These are phyloP conservation scores for Anabacerthia variegaticeps DNA, from an alignment of 2,797 vertebrate genomes.

Conservation along the genomic window DNA sequence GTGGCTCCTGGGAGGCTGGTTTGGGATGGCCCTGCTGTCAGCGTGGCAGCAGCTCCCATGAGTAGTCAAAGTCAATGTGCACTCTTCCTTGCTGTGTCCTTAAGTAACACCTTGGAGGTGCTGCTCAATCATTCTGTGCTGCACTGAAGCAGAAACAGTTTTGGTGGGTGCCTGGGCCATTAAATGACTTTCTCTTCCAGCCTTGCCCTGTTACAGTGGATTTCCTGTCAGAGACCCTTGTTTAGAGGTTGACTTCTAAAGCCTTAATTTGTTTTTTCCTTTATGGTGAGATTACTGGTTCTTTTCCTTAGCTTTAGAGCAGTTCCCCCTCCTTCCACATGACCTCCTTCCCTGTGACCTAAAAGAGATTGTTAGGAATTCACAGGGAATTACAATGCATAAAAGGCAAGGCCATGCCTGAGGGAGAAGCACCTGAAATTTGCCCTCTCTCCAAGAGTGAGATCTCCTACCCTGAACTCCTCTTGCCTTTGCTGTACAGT, in stretches of 20 bases:
- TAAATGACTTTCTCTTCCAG: neutral
- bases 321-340: neutral
- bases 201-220: neutral
- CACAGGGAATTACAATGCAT: neutral
- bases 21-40: neutral
- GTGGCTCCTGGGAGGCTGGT: neutral
- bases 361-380: neutral
- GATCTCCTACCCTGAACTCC: neutral
- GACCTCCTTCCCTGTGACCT: neutral
- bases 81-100: neutral
- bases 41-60: rapidly evolving
- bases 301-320: neutral
- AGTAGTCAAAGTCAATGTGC: neutral
- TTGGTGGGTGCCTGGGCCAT: neutral
- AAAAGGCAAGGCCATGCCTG: neutral
- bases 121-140: neutral
- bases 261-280: neutral
- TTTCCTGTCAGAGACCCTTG: neutral
- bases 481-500: neutral
- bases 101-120: neutral
- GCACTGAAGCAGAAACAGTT: neutral
- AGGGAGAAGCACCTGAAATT: neutral
- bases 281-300: neutral
- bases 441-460: neutral
- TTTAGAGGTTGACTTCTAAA: neutral